Percentiles rank a stretch among this genome's conserved stretches.
Evolutionary conservation across 2,797 vertebrate species (phyloP).

Genomic region (Ispidina lecontei): DNA sequence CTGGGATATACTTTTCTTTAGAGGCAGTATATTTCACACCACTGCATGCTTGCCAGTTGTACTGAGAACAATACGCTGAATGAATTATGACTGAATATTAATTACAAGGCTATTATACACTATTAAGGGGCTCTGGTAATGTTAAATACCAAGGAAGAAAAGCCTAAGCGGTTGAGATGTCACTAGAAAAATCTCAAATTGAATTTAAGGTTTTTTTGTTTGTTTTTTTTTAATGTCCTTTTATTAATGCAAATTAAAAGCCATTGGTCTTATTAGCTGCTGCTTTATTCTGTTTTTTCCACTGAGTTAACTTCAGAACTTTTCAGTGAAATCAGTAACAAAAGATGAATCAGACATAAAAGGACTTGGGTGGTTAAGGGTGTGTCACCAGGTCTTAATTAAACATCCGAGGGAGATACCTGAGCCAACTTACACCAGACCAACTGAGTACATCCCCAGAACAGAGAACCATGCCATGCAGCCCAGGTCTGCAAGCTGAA

Average conservation of each 20-base stretch:
- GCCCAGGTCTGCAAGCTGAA: not conserved
- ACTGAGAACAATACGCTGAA: constrained; percentile 9
- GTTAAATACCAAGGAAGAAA: constrained; percentile 37
- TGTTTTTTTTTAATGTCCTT: constrained; percentile 33
- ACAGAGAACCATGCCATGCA: not conserved
- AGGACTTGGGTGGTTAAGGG: constrained; percentile 66
- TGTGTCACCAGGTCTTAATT: constrained; percentile 62
- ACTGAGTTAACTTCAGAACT: constrained; percentile 44
- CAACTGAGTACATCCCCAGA: not conserved
- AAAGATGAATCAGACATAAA: constrained; percentile 71
- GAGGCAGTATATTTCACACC: constrained; percentile 1
- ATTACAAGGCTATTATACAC: constrained; percentile 38
- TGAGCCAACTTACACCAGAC: constrained; percentile 27
- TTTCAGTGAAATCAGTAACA: constrained; percentile 69
- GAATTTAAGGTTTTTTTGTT: constrained; percentile 45
- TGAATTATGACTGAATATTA: constrained; percentile 23
- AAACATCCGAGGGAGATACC: constrained; percentile 60
- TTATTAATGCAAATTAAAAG: constrained; percentile 67
- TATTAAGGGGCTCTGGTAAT: constrained; percentile 48
- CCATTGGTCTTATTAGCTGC: constrained; percentile 34
- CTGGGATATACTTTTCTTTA: not conserved
- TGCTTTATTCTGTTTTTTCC: constrained; percentile 15
- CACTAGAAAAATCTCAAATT: constrained; percentile 48
- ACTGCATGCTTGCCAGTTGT: not conserved
- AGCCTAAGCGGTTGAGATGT: constrained; percentile 39